Conservation (phyloP, 1,140 invertebrate genomes). For the Eumeta japonica region DNA sequence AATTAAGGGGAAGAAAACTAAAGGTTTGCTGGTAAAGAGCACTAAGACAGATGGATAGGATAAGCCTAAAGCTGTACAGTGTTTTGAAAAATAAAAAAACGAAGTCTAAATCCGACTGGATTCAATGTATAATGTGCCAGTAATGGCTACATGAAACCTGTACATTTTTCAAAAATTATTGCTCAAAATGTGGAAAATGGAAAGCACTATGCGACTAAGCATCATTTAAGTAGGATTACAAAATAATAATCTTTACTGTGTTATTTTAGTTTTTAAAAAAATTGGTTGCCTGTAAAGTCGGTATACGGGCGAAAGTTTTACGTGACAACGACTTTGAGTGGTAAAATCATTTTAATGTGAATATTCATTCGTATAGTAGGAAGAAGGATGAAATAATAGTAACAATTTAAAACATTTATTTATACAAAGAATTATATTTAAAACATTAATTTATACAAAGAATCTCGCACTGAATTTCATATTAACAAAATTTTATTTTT, state of each 20-base stretch:
- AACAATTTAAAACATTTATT: no score
- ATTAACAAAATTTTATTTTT: no score
- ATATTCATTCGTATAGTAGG: no score
- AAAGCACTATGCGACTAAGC: slow-evolving; percentile 4
- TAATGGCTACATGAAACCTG: slow-evolving; percentile 18
- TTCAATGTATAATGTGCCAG: slow-evolving; percentile 13
- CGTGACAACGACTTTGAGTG: no score
- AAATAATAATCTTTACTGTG: neutral
- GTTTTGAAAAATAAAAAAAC: slow-evolving; percentile 16
- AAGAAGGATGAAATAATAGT: no score
- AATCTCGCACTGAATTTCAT: no score
- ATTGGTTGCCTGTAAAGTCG: no score
- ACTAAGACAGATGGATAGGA: slow-evolving; percentile 9
- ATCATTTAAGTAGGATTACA: slow-evolving; percentile 2
- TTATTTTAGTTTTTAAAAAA: neutral
- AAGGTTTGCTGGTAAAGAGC: slow-evolving; percentile 9
- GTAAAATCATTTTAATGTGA: no score
- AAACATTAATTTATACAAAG: no score
- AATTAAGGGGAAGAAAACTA: slow-evolving; percentile 5
- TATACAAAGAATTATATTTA: no score
- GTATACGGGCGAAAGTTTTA: no score
- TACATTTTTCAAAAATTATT: slow-evolving; percentile 13
- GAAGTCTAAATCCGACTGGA: slow-evolving; percentile 22
- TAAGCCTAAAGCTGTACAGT: slow-evolving; percentile 16
- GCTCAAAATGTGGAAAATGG: slow-evolving; percentile 13